Conservation (phyloP, 2,888 invertebrate genomes). For the Germaria angustata region DNA sequence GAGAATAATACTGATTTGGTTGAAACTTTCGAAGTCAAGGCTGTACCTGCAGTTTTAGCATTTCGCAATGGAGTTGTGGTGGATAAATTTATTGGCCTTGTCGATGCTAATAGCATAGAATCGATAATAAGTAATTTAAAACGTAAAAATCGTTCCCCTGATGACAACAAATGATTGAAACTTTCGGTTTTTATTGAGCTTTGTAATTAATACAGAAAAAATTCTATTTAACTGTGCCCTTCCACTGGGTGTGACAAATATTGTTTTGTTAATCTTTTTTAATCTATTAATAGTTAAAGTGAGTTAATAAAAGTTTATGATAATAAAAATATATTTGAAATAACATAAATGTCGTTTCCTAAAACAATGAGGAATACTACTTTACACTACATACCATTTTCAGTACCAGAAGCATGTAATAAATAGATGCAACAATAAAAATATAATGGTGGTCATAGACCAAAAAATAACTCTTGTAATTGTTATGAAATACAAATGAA, state of each 20-base stretch:
- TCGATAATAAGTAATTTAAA: conserved; percentile 85
- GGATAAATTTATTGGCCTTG: conserved; percentile 93
- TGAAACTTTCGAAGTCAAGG: conserved; percentile 90
- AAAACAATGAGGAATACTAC: no score
- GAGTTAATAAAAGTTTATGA: neutral
- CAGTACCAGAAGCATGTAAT: no score
- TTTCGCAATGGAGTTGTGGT: conserved; percentile 90
- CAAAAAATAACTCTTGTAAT: no score
- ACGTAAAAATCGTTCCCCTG: conserved; percentile 66
- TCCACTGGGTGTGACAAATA: neutral
- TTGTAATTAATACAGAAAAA: neutral
- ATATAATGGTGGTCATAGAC: no score
- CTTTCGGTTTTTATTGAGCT: neutral
- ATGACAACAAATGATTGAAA: conserved; percentile 2
- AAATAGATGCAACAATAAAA: no score
- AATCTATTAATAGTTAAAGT: neutral
- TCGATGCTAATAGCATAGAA: conserved; percentile 90
- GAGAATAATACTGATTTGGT: conserved; percentile 90
- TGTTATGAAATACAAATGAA: no score
- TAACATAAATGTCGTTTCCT: no score
- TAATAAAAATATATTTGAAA: neutral
- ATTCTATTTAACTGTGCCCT: neutral
- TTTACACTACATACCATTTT: no score
- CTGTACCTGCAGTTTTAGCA: conserved; percentile 87
- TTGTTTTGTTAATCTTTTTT: neutral